Evolutionary conservation across 2,113 vertebrate genomes (phyloP).

Genomic region (Gadus chalcogrammus): DNA sequence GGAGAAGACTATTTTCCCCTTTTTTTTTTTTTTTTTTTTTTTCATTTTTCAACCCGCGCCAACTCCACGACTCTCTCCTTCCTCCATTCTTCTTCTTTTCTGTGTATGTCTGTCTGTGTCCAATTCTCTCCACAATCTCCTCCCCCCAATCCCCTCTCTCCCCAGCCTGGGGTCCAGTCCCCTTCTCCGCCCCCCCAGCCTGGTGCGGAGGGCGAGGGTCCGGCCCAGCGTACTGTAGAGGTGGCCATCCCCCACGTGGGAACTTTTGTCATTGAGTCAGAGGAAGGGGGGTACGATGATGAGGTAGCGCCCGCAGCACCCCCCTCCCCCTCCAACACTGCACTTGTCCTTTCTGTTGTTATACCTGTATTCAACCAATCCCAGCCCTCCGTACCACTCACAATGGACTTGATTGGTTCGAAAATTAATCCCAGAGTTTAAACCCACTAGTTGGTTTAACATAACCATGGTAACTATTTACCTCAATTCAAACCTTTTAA

Average conservation of each 20-base stretch:
- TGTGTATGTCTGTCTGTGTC: slow-evolving; percentile 4
- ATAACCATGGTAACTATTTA: no score
- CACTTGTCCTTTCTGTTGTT: not conserved
- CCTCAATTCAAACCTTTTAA: no score
- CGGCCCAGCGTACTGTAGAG: slow-evolving; percentile 86
- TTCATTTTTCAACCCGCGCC: not conserved
- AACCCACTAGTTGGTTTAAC: no score
- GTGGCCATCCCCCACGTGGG: slow-evolving; percentile 93
- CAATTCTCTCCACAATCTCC: slow-evolving; percentile 54
- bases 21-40: not conserved
- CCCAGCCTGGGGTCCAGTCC: slow-evolving; percentile 74
- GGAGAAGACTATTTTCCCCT: not conserved
- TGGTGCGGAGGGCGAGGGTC: slow-evolving; percentile 68
- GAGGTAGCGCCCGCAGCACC: slow-evolving; percentile 85
- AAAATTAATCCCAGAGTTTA: no score
- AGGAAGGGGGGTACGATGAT: slow-evolving; percentile 96
- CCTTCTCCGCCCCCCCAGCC: slow-evolving; percentile 14
- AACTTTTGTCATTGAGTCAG: slow-evolving; percentile 91
- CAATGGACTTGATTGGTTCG: no score
- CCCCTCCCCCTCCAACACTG: not conserved
- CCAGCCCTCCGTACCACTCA: no score
- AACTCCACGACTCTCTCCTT: slow-evolving; percentile 3
- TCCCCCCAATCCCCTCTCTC: slow-evolving; percentile 39
- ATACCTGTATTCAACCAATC: no score
- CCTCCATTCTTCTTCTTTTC: slow-evolving; percentile 22